Evolutionary conservation across 2,888 invertebrate species (phyloP), one percentile per base, ranked within the genome.

Genomic region (Drosophila greeni): DNA sequence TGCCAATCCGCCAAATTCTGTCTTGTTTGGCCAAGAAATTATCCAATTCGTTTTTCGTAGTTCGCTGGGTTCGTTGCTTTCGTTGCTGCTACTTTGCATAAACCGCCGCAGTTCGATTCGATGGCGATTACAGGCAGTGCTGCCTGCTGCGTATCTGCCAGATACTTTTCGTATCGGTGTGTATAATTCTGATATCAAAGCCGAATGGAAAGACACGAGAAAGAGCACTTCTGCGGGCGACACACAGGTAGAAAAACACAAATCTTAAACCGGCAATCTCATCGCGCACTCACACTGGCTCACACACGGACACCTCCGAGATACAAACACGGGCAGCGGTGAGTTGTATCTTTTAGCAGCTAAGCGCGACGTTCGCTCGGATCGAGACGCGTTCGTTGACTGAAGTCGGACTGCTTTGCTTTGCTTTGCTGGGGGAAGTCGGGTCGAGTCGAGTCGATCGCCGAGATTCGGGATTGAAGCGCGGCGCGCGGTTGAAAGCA

Each of bases 371-470:
- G 75, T 74, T 72, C 75, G 81, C 73, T 74, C 81, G 66, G 75
- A 72, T 80, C 73, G 73, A 85, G 80, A 75, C 78, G 70, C 77
- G 82, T 78, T 85, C 85, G 83, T 84, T 74, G 72, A 85, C 85
- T 85, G 75, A 85, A 54, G 68, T 60, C 68, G 45, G 36, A 26
- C 48, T 33, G 54, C 47, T 20, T 47, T 47, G 45, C 47, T 20
- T 47, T 47, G 45, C 31, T 47, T 31, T 47, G 31, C 45, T 31
- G 45, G 31, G 45, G 45, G 45, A 47, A 47, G 45, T 47, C 45
- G 45, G 45, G 14, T 47, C 45, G 45, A 31, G 45, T 52, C 45
- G 14, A 70, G 73, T 70, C 74, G 78, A 67, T 79, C 70, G 76
- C 48, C 54, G 72, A 72, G 82, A 84, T 84, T 84, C 70, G 36